Base-by-base conservation (phyloP, 1,140 invertebrate genomes). In the Hesperophylax magnus region DNA sequence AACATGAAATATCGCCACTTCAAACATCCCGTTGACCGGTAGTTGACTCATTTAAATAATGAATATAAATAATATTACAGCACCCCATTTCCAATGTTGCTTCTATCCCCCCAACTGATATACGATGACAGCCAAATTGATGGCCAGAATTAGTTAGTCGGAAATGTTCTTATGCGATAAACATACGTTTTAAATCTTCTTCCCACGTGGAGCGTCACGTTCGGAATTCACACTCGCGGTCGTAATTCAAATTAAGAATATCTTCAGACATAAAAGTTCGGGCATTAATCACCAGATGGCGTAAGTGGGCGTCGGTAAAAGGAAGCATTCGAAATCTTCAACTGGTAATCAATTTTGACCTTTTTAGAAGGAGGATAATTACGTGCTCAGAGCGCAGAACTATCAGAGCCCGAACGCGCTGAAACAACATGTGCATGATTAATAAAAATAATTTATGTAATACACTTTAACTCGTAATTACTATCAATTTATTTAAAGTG, bases 121-220 rank as follows among this genome's bases (percentile, higher is more conserved):
- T 81, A 81, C 52, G 80, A 81, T 63, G 80, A 81, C 80, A 81
- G 80, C 20, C 80, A 81, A 81, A 81, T 81, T 81, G 80, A 81
- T 81, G 75, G 80, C 47, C 58, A 77, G 80, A 81, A 81, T 81
- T 81, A 81, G 80, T 81, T 77, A 71, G 61, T 81, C 74, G 80
- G 80, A 81, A 81, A 81, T 81, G 80, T 81, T 81, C 75, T 77
- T 71, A 81, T 81, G 80, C 80, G 80, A 81, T 81, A 81, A 81
- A 81, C 80, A 81, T 77, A 81, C 80, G 80, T 77, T 77, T 71
- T 67, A 69, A 69, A 81, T 81, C 80, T 69, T 61, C 80, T 81
- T 81, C 80, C 80, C 80, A 81, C 80, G 80, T 81, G 61, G 11
- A 53, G 20, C 74, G 80, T 81, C 80, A 81, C 80, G 80, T 81